Evolutionary conservation across 2,113 vertebrate species (phyloP).

Genomic region (Brachyhypopomus gauderio): DNA sequence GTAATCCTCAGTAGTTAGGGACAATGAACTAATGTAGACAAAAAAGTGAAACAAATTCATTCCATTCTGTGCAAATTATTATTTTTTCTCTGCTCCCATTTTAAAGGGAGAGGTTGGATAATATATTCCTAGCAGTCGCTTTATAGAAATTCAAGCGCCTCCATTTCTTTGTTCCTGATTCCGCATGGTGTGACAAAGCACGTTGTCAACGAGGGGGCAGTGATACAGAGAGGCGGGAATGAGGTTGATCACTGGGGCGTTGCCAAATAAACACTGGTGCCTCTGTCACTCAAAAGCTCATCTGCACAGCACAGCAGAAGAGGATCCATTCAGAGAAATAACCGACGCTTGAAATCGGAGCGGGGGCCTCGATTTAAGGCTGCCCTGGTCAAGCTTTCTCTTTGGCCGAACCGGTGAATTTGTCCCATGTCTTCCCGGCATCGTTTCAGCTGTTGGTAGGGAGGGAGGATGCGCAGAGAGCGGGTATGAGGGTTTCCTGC

Average conservation of each 20-base stretch:
- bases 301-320: slow-evolving; percentile 10
- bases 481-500: slow-evolving; percentile 61
- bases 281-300: slow-evolving; percentile 61
- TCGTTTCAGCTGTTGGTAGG: too few species aligned
- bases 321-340: slow-evolving; percentile 68
- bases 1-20: slow-evolving; percentile 73
- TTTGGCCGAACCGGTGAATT: too few species aligned
- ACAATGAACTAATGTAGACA: slow-evolving; percentile 69
- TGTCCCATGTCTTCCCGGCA: too few species aligned
- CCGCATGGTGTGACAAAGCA: slow-evolving; percentile 66
- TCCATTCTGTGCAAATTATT: slow-evolving; percentile 63
- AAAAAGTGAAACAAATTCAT: slow-evolving; percentile 67
- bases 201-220: slow-evolving; percentile 57
- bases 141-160: slow-evolving; percentile 72
- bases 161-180: background rate
- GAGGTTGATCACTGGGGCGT: slow-evolving; percentile 69
- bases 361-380: slow-evolving; percentile 69
- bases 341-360: slow-evolving; percentile 78
- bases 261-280: slow-evolving; percentile 67
- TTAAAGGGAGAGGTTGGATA: background rate
- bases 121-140: slow-evolving; percentile 50
- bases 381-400: too few species aligned
- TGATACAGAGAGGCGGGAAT: slow-evolving; percentile 63
- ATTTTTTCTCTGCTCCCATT: slow-evolving; percentile 32
- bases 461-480: too few species aligned